Base-by-base conservation (phyloP, 2,888 invertebrate genomes). In the Himalopsyche kuldschensis region DNA sequence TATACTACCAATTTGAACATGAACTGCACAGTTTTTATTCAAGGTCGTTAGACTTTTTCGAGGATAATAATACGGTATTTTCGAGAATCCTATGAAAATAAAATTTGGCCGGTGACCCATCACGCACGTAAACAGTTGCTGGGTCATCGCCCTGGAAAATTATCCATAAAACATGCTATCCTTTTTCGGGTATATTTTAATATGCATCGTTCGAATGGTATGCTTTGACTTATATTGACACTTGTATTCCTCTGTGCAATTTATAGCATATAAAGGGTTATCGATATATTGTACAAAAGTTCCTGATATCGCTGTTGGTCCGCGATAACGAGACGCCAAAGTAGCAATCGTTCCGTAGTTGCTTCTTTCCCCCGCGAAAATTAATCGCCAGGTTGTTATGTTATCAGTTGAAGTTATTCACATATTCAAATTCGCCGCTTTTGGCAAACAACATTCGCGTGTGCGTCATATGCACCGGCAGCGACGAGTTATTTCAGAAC, bases 401-500 rank as follows among this genome's bases (percentile, higher is more conserved):
- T 69, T 69, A 69, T 69, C 69, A 69, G 27, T 27, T 27, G 8
- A 30, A 10, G 27, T 30, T 69, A 30, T 69, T 69, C 69, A 69
- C 69, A 15, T 69, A 69, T 69, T 69, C 30, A 69, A 69, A 69
- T 69, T 69, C 69, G 69, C 69, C 69, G 27, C 69, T 69, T 69
- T 69, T 69, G 69, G 69, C 69, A 69, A 69, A 69, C 69, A 69
- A 69, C 30, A 27, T 69, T 69, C 69, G 69, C 69, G 15, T 69
- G 69, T 69, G 69, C 69, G 69, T 69, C 69, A 69, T 24, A 35
- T 35, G 75, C 81, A 31, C 75, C 78, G 47, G 78, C 79, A 41
- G 80, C 82, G 77, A 79, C 63, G 76, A 27, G 79, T 79, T 82
- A 82, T 82, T 82, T 82, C 82, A 79, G 82, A 69, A 69, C 69